Evolutionary conservation across 2,113 vertebrate genomes (phyloP), one percentile per base, ranked within the genome.

Genomic region (Nettapus auritus): DNA sequence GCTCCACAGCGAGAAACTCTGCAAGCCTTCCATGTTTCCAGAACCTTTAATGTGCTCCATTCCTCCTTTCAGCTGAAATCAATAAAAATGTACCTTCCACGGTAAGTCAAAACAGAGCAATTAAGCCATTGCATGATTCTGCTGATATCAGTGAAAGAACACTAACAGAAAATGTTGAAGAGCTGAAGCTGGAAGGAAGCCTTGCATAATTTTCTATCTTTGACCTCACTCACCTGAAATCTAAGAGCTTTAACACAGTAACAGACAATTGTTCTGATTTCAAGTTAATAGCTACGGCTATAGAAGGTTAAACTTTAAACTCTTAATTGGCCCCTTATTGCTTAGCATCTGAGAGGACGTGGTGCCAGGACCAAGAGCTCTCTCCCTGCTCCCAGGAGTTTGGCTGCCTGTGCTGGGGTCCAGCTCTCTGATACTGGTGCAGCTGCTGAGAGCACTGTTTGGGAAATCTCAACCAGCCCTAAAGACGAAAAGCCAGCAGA

Each of bases 351-450:
- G 0, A 89, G 29, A 60, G 13, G 28, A 74, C 5, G 3, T 31
- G 18, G 20, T 25, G 5, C 22, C 56, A 20, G 60, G 15, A 82
- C 23, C 3, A 79, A 66, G 2, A 46, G 9, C 29, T 56, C 5
- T 1, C 10, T 44, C 5, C 3, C 6, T 6, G 1, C 8, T 46
- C 11, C 40, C 20, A 50, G 20, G 14, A 73, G 4, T 31, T 14
- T 22, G 7, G 34, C 63, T 83, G 44, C 6, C 44, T 63, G 55
- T n/a, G 22, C 68, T 68, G 36, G 16, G 13, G 22, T 23, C 7
- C 55, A 50, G 23, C 57, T 87, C 8, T 59, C 28, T 0, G 0
- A 25, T 28, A 28, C 3, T 23, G 1, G 8, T 52, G 68, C 67
- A 71, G 62, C 34, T 14, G 23, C 6, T 66, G 33, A 82, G 4